Conservation (phyloP, 2,888 invertebrate species). For the Endotricha flammealis region DNA sequence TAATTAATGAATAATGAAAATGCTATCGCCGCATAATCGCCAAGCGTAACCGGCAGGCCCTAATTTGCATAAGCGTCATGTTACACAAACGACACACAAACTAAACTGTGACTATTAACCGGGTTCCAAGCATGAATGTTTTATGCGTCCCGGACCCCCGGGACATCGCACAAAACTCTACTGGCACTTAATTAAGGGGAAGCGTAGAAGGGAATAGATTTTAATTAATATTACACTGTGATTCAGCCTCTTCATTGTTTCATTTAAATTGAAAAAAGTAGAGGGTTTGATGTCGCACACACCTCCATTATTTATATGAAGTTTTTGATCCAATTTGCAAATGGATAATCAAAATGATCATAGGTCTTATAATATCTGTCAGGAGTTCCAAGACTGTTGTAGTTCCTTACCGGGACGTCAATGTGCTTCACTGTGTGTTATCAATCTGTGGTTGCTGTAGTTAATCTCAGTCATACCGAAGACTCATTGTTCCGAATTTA, state of each 20-base stretch:
- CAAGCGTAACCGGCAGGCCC: constrained; percentile 6
- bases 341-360: no score
- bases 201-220: constrained; percentile 58
- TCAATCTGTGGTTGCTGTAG: no score
- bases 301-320: no score
- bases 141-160: constrained; percentile 47
- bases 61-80: constrained; percentile 16
- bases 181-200: constrained; percentile 71
- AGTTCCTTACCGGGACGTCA: no score
- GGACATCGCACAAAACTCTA: constrained; percentile 53
- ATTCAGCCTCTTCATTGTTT: constrained; percentile 45
- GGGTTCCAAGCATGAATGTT: constrained; percentile 63
- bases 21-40: background rate
- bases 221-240: constrained; percentile 62
- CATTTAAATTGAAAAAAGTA: no score
- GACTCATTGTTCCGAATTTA: no score
- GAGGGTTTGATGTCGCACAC: no score
- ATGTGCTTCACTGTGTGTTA: no score
- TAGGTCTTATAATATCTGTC: no score
- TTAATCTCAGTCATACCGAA: no score
- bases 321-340: no score
- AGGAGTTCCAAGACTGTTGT: no score
- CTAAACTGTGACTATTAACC: constrained; percentile 66
- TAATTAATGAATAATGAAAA: constrained; percentile 3
- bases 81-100: constrained; percentile 12